Percentiles rank a stretch among this genome's conserved stretches.
These are phyloP conservation scores for Pseudotriccus pelzelni DNA, from an alignment of 2,797 vertebrate species.

Conservation along the genomic window DNA sequence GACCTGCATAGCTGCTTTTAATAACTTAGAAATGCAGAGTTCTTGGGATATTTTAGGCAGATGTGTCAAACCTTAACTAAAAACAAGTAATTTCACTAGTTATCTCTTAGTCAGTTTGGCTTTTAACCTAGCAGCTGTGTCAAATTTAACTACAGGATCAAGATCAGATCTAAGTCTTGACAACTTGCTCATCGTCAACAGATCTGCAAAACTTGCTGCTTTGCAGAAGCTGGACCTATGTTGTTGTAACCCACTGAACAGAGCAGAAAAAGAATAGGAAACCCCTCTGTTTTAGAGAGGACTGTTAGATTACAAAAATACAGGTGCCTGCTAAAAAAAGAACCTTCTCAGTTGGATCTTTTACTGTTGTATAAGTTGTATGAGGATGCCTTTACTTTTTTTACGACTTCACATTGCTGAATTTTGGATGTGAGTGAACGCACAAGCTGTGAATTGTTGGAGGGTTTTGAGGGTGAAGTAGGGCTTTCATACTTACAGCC, in stretches of 20 bases:
- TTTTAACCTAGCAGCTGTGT: neutral
- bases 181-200: neutral
- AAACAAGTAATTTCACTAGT: neutral
- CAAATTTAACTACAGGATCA: neutral
- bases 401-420: too few species aligned
- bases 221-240: neutral
- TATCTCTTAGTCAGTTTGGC: neutral
- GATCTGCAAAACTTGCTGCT: neutral
- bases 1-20: neutral
- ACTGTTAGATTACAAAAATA: neutral
- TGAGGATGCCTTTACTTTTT: neutral
- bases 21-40: neutral
- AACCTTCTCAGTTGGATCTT: neutral
- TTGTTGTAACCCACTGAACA: neutral
- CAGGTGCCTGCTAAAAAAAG: neutral
- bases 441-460: neutral
- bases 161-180: neutral
- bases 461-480: neutral
- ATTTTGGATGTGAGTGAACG: neutral
- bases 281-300: neutral
- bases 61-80: neutral
- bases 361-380: neutral
- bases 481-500: neutral
- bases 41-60: neutral
- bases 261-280: neutral